phyloP scores from a whole-genome alignment of 2,113 vertebrate genomes.

The Polyodon spathula region DNA sequence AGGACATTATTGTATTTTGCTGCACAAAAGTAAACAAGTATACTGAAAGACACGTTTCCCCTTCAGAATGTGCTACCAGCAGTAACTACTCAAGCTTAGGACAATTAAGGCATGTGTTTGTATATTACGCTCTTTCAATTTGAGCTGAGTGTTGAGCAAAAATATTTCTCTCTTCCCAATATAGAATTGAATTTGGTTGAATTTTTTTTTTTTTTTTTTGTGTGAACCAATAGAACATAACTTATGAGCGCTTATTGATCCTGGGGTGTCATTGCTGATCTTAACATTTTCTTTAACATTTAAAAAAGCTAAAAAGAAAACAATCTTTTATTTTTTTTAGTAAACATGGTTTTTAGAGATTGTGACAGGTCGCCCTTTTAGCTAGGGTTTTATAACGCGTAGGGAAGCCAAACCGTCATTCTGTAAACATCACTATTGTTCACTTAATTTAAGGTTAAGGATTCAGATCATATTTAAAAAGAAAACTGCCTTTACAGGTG shows the following conservation, averaged over 20 bases:
- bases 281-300: constrained; percentile 31
- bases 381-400: constrained; percentile 51
- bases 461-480: constrained; percentile 52
- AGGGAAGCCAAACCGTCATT: constrained; percentile 53
- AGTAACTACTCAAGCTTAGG: too few relatives aligned
- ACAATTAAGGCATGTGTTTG: too few relatives aligned
- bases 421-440: constrained; percentile 44
- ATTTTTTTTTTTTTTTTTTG: constrained; percentile 27
- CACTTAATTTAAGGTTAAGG: constrained; percentile 57
- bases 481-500: constrained; percentile 47
- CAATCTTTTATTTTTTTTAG: constrained; percentile 42
- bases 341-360: constrained; percentile 55
- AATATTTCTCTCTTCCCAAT: too few relatives aligned
- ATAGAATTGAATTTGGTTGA: constrained; percentile 6
- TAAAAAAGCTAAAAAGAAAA: constrained; percentile 56
- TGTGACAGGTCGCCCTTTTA: constrained; percentile 51
- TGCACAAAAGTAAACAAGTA: too few relatives aligned
- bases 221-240: constrained; percentile 57
- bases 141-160: too few relatives aligned
- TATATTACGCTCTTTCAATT: too few relatives aligned
- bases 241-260: constrained; percentile 39
- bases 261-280: constrained; percentile 30
- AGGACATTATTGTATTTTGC: too few relatives aligned
- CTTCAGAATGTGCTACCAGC: too few relatives aligned
- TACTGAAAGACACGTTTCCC: too few relatives aligned